A percentile compares a stretch with the other conserved stretches of the same genome.
These are phyloP conservation scores for Tuberolachnus salignus DNA, from an alignment of 2,888 invertebrate genomes.

Conservation along the genomic window DNA sequence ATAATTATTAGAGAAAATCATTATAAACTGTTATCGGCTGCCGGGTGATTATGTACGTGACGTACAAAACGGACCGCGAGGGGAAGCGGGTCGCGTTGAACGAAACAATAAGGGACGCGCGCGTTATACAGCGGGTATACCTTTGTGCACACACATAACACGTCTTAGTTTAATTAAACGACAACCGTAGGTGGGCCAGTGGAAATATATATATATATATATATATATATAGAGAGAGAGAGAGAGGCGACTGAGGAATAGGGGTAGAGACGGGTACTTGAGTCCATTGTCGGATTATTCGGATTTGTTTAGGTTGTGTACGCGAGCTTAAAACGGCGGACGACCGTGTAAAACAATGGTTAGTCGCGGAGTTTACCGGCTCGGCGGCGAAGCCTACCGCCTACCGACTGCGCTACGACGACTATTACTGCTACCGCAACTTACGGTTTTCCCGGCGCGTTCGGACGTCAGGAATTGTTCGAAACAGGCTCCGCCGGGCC, in stretches of 20 bases:
- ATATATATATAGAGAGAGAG: too few species aligned
- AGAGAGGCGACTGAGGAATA: too few species aligned
- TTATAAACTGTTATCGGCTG: too few species aligned
- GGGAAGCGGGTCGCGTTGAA: conserved; percentile 35
- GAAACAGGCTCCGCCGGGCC: too few species aligned
- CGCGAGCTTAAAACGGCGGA: conserved; percentile 41
- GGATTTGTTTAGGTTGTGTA: conserved; percentile 48
- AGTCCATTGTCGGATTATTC: conserved; percentile 55
- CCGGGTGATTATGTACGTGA: too few species aligned
- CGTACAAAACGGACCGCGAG: too few species aligned
- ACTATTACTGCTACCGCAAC: too few species aligned
- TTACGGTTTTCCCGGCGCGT: too few species aligned
- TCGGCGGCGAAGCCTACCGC: too few species aligned
- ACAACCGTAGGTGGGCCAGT: conserved; percentile 19
- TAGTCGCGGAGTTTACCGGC: conserved; percentile 32
- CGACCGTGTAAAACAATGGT: conserved; percentile 44
- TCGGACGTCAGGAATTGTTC: conserved; percentile 13
- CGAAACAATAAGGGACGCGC: neutral
- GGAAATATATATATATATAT: too few species aligned
- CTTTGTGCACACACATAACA: conserved; percentile 26
- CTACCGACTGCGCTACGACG: too few species aligned
- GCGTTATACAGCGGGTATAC: neutral
- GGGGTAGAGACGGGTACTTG: conserved; percentile 37
- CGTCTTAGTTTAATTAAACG: conserved; percentile 56
- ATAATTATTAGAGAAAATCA: too few species aligned